These are phyloP conservation scores for Paratrypauchen microcephalus DNA, from an alignment of 2,797 vertebrate genomes.

Conservation along the genomic window DNA sequence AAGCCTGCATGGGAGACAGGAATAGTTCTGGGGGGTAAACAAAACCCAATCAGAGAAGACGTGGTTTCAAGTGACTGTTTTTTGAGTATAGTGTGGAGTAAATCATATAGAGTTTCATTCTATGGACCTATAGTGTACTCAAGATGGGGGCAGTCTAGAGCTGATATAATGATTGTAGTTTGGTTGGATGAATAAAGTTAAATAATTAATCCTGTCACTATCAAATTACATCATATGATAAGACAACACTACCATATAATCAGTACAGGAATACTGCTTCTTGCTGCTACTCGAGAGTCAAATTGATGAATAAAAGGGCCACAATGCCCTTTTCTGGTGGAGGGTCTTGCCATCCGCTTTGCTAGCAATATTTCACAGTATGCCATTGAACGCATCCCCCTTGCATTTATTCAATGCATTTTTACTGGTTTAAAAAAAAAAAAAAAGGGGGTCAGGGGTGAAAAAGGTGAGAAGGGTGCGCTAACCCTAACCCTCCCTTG, in stretches of 20 bases:
- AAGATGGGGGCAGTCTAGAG: neutral
- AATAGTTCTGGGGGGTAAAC: constrained; percentile 42
- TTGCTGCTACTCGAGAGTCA: neutral
- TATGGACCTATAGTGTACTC: neutral
- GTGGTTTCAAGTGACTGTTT: constrained; percentile 5
- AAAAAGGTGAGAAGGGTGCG: too few relatives aligned
- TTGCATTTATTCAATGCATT: neutral
- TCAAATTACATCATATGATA: neutral
- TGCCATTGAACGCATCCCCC: neutral
- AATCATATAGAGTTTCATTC: constrained; percentile 20
- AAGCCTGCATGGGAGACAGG: constrained; percentile 49
- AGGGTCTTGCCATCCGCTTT: too few relatives aligned
- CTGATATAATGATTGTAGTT: neutral
- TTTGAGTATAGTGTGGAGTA: constrained; percentile 15
- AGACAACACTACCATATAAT: neutral
- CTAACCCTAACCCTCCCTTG: too few relatives aligned
- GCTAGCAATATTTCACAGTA: neutral
- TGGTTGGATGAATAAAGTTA: neutral
- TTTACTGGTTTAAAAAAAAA: too few relatives aligned
- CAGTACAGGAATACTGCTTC: neutral
- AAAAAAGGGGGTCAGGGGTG: too few relatives aligned
- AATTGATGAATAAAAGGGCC: too few relatives aligned
- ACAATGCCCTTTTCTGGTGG: too few relatives aligned
- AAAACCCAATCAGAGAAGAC: constrained; percentile 43
- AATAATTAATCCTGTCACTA: too few relatives aligned